Evolutionary conservation across 2,888 invertebrate species (phyloP), one percentile per base, ranked within the genome.

Genomic region (Epinotia brunnichana): DNA sequence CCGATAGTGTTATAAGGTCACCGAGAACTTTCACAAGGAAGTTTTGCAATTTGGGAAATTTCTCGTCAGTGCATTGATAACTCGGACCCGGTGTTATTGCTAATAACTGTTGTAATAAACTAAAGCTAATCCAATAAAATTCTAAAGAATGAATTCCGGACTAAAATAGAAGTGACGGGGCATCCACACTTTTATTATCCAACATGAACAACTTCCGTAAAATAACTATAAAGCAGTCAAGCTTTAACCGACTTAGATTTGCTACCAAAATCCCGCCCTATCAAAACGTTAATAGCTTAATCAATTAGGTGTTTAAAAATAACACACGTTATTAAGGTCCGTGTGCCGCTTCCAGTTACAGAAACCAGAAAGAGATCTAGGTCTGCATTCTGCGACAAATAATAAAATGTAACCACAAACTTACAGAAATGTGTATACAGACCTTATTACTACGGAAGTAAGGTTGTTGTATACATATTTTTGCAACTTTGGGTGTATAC

Each of bases 221-320:
- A 29, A 48, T 53, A 24, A 48, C 48, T n/a, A 35, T 53, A 64
- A 54, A 54, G n/a, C 48, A 54, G 39, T 29, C 2, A 9, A 13
- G 54, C 15, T 66, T 39, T 41, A 24, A 54, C 24, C 41, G 39
- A 11, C n/a, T 15, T 15, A 51, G 4, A 54, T 66, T 56, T 56
- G 41, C 41, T 21, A 21, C 41, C 41, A 15, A 24, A 21, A 66
- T 66, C 21, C 15, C 54, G 41, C 2, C n/a, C 21, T 10, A 56
- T 11, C n/a, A 53, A 41, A 41, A 62, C 3, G 48, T 54, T 64
- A 64, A 66, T 21, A 56, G 41, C 41, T 41, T 56, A 66, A 66
- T 66, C 54, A 56, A 66, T 66, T 41, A 54, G 64, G 66, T 54
- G n/a, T 29, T 41, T 35, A 64, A 64, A 63, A 53, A 64, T 53